Conservation (phyloP, 2,888 invertebrate species). For the Deroplatys truncata region DNA sequence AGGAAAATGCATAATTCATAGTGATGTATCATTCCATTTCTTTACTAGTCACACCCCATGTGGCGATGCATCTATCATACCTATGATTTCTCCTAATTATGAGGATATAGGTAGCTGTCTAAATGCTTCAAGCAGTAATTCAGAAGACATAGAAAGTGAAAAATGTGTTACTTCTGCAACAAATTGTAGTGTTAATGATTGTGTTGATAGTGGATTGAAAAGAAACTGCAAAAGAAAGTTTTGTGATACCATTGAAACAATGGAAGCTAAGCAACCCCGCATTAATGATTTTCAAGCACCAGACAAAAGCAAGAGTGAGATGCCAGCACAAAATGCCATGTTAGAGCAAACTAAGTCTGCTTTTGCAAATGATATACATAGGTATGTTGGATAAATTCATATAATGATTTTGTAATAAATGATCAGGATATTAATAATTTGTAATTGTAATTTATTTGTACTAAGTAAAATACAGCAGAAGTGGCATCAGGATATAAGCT, state of each 20-base stretch:
- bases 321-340: background rate
- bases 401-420: background rate
- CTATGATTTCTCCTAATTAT: slow-evolving; percentile 44
- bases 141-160: background rate
- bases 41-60: slow-evolving; percentile 86
- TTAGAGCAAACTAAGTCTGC: background rate
- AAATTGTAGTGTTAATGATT: background rate
- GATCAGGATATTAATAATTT: no score
- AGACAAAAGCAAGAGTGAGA: background rate
- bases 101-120: slow-evolving; percentile 36
- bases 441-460: no score
- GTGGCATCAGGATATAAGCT: no score
- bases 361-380: background rate
- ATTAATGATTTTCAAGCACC: background rate
- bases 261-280: background rate
- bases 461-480: no score
- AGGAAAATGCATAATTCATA: slow-evolving; percentile 50
- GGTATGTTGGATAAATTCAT: background rate
- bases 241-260: background rate
- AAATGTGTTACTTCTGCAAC: background rate
- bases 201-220: background rate
- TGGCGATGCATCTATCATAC: slow-evolving; percentile 88
- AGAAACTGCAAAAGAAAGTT: background rate
- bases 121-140: background rate
- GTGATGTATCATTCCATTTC: slow-evolving; percentile 69